These are phyloP conservation scores for Vireo altiloquus DNA, from an alignment of 2,113 vertebrate genomes.

Conservation along the genomic window DNA sequence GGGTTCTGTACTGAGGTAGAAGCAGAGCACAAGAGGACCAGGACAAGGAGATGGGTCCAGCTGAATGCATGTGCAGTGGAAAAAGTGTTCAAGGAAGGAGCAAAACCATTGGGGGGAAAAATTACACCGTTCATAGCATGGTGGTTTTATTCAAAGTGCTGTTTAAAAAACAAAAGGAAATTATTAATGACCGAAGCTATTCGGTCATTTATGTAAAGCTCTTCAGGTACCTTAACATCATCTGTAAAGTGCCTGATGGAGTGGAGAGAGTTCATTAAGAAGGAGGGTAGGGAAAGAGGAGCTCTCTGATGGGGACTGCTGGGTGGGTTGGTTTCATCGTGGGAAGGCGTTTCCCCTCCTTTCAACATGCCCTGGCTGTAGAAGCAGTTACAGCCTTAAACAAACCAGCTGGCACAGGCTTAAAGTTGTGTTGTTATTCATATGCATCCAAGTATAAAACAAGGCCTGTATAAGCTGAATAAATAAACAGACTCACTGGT, in stretches of 20 bases:
- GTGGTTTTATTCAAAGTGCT: background rate
- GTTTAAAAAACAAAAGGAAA: background rate
- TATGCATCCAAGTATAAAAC: slow-evolving; percentile 52
- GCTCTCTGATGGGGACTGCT: background rate
- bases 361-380: slow-evolving; percentile 1
- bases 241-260: background rate
- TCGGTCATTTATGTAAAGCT: background rate
- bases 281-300: background rate
- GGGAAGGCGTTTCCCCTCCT: background rate
- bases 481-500: slow-evolving; percentile 54
- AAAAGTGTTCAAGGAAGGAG: background rate
- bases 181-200: background rate
- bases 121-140: background rate
- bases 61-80: background rate
- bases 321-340: background rate
- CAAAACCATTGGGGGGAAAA: background rate
- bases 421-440: slow-evolving; percentile 48
- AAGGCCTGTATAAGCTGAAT: slow-evolving; percentile 39
- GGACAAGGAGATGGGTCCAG: background rate
- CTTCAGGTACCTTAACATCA: background rate
- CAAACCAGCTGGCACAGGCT: slow-evolving; percentile 47
- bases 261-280: background rate
- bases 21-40: background rate
- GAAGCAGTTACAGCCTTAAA: slow-evolving; percentile 1
- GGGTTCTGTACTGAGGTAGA: background rate